Conservation (phyloP, 1,140 invertebrate genomes). For the Chionoecetes opilio region DNA sequence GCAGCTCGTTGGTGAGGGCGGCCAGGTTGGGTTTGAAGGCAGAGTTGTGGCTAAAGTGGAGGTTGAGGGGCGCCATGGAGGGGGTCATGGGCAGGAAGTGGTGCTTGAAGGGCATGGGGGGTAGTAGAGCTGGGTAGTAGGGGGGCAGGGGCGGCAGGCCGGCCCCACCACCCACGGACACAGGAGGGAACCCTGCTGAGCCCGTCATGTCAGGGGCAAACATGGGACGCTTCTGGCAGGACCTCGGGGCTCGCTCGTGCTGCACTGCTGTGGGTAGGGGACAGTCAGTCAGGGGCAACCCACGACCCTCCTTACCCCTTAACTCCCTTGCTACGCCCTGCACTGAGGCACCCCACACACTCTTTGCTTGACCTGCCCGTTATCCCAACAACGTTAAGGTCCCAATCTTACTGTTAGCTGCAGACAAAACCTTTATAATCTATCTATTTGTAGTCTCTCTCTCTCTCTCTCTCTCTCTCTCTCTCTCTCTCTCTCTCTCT, state of each 20-base stretch:
- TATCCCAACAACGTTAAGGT: too few relatives aligned
- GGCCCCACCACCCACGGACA: conserved; percentile 73
- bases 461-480: not conserved
- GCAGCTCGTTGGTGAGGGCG: conserved; percentile 77
- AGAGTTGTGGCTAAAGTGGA: conserved; percentile 80
- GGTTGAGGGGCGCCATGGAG: conserved; percentile 80
- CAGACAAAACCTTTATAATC: too few relatives aligned
- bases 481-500: not conserved
- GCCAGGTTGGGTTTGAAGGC: conserved; percentile 82
- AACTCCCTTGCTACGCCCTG: not conserved
- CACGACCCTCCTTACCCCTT: not conserved
- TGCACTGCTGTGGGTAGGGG: conserved; percentile 89
- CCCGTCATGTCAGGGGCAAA: conserved; percentile 81
- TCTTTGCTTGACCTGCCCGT: too few relatives aligned
- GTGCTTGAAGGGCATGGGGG: conserved; percentile 81
- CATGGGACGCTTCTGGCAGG: conserved; percentile 83
- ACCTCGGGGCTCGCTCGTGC: conserved; percentile 92
- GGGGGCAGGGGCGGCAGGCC: conserved; percentile 80
- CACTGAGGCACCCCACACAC: not conserved
- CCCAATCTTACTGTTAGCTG: too few relatives aligned
- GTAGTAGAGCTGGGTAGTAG: conserved; percentile 82
- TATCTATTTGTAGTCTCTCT: too few relatives aligned
- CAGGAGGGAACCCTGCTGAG: conserved; percentile 75
- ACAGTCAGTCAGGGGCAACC: not conserved
- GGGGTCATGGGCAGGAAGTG: conserved; percentile 78